Evolutionary conservation across 1,140 invertebrate genomes (phyloP).

Genomic region (Pseudobourletiella spinata): DNA sequence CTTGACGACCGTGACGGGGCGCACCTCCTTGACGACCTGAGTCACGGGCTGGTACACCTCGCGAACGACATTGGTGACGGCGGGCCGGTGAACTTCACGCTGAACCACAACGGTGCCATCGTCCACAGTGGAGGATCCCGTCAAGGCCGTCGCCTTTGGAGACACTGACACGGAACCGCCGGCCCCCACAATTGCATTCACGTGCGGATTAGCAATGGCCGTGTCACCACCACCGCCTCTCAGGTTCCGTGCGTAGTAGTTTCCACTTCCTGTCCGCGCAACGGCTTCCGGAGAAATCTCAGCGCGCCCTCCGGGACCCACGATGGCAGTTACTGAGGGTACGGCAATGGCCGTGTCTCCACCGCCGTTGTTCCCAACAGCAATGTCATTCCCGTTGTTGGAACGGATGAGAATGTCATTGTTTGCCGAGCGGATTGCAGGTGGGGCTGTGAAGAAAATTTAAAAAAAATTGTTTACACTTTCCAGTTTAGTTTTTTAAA

Average conservation of each 20-base stretch:
- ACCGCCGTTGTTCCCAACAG: constrained; percentile 9
- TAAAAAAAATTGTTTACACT: too few species aligned
- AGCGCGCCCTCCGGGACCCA: constrained; percentile 31
- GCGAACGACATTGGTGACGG: neutral
- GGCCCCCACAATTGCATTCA: constrained; percentile 23
- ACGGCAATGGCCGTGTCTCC: constrained; percentile 19
- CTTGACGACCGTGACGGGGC: neutral
- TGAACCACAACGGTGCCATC: neutral
- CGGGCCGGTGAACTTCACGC: neutral
- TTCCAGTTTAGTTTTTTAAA: too few species aligned
- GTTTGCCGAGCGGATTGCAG: too few species aligned
- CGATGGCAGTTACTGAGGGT: constrained; percentile 26
- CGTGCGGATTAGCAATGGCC: constrained; percentile 25
- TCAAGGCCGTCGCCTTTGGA: constrained; percentile 21
- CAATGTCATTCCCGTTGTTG: neutral
- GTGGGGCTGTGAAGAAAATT: too few species aligned
- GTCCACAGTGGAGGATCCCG: neutral
- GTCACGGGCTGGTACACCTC: neutral
- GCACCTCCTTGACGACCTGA: neutral
- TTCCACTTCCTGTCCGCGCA: constrained; percentile 10
- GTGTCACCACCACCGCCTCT: constrained; percentile 14
- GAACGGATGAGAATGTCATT: neutral
- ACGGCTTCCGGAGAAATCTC: constrained; percentile 27
- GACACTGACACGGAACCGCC: constrained; percentile 23
- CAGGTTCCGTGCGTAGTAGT: neutral